phyloP scores from a whole-genome alignment of 2,113 vertebrate species.

The Chroicocephalus ridibundus region DNA sequence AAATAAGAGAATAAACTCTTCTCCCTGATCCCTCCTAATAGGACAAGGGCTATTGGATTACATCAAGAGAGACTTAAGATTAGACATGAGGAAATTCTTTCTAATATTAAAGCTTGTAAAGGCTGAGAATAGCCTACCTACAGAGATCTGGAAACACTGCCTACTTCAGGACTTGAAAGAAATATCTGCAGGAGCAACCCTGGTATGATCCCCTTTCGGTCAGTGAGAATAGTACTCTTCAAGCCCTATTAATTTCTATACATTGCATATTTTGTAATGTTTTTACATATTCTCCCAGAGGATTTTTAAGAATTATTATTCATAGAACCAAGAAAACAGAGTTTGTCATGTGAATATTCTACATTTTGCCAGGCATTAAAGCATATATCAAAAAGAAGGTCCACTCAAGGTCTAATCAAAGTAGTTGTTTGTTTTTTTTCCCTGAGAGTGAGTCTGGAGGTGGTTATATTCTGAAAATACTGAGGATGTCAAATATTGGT shows the following conservation, averaged over 20 bases:
- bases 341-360: background rate
- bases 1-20: background rate
- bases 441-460: background rate
- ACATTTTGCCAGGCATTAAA: background rate
- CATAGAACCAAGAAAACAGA: background rate
- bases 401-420: background rate
- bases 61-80: background rate
- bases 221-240: background rate
- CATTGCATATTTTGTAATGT: background rate
- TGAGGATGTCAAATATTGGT: background rate
- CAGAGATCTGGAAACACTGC: background rate
- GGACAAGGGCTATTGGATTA: background rate
- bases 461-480: background rate
- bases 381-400: background rate
- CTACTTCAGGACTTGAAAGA: background rate
- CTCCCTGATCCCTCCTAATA: background rate
- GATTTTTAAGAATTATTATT: background rate
- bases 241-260: background rate
- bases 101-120: slow-evolving; percentile 1
- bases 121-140: background rate
- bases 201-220: background rate
- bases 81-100: background rate
- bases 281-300: background rate
- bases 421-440: background rate
- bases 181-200: background rate